Percentiles rank a stretch among this genome's conserved stretches.
phyloP scores from a whole-genome alignment of 2,888 invertebrate genomes.

The Automeris io region DNA sequence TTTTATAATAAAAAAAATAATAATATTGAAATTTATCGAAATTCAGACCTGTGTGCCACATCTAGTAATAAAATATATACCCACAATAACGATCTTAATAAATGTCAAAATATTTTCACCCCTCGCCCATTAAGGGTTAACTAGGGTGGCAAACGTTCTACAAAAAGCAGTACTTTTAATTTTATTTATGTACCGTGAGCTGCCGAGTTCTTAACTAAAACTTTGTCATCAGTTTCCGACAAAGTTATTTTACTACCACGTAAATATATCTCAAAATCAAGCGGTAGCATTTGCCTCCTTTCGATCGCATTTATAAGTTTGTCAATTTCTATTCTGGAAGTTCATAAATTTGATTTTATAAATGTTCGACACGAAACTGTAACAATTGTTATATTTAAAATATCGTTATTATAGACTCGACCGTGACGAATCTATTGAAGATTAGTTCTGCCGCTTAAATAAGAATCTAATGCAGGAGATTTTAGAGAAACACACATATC shows the following conservation, averaged over 20 bases:
- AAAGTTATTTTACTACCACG: neutral
- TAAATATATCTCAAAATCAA: neutral
- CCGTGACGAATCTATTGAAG: constrained; percentile 55
- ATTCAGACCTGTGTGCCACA: no score
- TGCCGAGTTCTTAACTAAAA: constrained; percentile 39
- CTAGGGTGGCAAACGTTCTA: constrained; percentile 49
- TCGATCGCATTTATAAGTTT: neutral
- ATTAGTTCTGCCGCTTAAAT: constrained; percentile 56
- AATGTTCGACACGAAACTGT: constrained; percentile 44
- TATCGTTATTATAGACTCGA: constrained; percentile 40
- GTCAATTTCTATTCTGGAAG: neutral
- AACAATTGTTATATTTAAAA: constrained; percentile 48
- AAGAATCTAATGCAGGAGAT: constrained; percentile 39
- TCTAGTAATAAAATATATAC: neutral
- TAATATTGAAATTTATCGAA: no score
- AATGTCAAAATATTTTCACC: constrained; percentile 69
- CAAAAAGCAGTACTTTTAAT: constrained; percentile 55
- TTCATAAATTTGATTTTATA: constrained; percentile 43
- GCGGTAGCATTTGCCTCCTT: neutral
- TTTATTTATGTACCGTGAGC: constrained; percentile 71
- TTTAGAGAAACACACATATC: constrained; percentile 12
- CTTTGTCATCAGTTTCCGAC: constrained; percentile 23
- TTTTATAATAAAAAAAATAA: no score
- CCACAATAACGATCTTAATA: constrained; percentile 29
- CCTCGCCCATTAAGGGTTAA: constrained; percentile 55